Conservation (phyloP, 2,888 invertebrate species). For the Caenorhabditis sinica region DNA sequence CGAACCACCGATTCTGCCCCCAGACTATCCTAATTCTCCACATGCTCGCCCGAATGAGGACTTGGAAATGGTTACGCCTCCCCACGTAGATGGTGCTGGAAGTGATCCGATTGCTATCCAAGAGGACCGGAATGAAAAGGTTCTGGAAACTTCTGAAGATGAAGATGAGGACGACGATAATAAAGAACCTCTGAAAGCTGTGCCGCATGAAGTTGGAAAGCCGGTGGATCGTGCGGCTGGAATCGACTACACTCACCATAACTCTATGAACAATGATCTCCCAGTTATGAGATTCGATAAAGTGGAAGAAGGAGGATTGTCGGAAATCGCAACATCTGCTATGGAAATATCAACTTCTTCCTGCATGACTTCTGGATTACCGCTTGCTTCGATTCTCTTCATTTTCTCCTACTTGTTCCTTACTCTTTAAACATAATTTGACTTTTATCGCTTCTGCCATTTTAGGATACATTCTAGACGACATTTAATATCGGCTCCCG, state of each 20-base stretch:
- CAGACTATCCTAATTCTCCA: conserved; percentile 68
- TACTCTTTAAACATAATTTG: conserved; percentile 9
- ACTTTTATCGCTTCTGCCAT: neutral
- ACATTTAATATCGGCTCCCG: no score
- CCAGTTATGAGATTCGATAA: conserved; percentile 56
- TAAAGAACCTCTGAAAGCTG: conserved; percentile 4
- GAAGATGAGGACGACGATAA: neutral
- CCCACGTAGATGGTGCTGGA: conserved; percentile 31
- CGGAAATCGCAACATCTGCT: conserved; percentile 22
- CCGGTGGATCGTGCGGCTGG: neutral
- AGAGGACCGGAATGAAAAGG: neutral
- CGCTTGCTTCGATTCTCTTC: neutral
- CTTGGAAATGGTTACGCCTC: conserved; percentile 54
- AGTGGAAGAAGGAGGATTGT: conserved; percentile 38
- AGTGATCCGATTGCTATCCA: conserved; percentile 21
- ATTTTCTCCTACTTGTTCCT: neutral
- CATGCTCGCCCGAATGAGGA: conserved; percentile 56
- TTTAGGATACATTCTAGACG: conserved; percentile 5
- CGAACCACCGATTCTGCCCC: conserved; percentile 50
- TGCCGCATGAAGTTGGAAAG: neutral
- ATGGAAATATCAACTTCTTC: conserved; percentile 10
- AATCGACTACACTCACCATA: conserved; percentile 19
- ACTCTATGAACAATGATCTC: conserved; percentile 14
- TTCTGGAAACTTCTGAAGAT: neutral
- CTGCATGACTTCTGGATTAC: neutral